Evolutionary conservation across 2,888 invertebrate genomes (phyloP), one percentile per base, ranked within the genome.

Genomic region (Thalpophila matura): DNA sequence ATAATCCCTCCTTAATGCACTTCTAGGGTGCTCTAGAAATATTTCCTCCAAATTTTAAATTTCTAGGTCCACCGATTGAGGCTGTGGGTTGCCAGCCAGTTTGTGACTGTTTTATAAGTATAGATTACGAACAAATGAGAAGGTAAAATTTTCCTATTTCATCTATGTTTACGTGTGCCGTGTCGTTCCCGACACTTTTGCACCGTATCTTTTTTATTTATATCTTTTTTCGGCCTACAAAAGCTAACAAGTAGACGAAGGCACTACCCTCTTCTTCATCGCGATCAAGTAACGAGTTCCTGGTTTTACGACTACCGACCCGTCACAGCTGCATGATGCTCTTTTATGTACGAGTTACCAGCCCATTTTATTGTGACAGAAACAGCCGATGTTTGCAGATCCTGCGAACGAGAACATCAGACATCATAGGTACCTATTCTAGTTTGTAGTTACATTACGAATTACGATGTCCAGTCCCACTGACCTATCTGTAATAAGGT

Each of bases 241-340:
- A 33, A 45, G 47, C 24, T 65, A 51, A 59, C 51, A 38, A 45
- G 38, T 45, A n/a, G n/a, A 35, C 10, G 33, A 29, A 27, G 50
- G 29, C 38, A 24, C 16, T 26, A 26, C n/a, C 35, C 37, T 40
- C 55, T 60, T 20, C 38, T 45, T 45, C 49, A 55, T 43, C 42
- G 47, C 42, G 33, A 70, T 60, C 61, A 53, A 64, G 63, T 66
- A 71, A 61, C 71, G 71, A 70, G 70, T 49, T 66, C 43, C 55
- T 56, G 55, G 70, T 53, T 71, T 70, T 71, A 71, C 70, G 70
- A 70, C 49, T 58, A 14, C 26, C 35, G 53, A 35, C 40, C 50
- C 66, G 70, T 18, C 71, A 61, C 70, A 71, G 70, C 51, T 71
- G 70, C 66, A 56, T 37, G 60, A 42, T 51, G 35, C 45, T 47